phyloP scores from a whole-genome alignment of 2,113 vertebrate genomes.

The Mirza zaza region DNA sequence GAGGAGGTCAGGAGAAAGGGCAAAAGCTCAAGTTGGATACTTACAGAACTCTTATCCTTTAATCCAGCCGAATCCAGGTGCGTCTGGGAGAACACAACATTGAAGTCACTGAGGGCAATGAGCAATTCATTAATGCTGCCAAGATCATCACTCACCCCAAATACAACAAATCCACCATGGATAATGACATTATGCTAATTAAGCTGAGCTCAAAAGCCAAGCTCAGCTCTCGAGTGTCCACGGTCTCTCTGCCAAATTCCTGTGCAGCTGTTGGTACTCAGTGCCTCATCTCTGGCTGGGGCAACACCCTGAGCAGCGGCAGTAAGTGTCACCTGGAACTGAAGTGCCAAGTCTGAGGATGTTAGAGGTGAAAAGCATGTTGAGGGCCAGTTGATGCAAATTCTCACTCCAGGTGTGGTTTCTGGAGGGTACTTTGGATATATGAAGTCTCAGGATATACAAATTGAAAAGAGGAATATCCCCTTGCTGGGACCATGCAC shows the following conservation, averaged over 20 bases:
- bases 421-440: neutral
- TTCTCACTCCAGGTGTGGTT: neutral
- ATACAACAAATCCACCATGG: constrained; percentile 62
- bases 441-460: neutral
- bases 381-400: neutral
- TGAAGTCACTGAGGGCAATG: neutral
- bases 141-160: constrained; percentile 66
- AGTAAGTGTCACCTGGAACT: constrained; percentile 61
- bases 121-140: constrained; percentile 65
- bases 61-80: constrained; percentile 55
- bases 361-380: neutral
- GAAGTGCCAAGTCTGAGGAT: neutral
- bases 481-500: neutral
- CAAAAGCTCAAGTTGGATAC: neutral
- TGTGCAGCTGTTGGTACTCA: constrained; percentile 81
- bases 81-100: constrained; percentile 75
- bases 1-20: fast-evolving
- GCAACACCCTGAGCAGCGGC: constrained; percentile 81
- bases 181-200: constrained; percentile 90
- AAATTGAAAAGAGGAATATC: neutral
- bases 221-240: constrained; percentile 81
- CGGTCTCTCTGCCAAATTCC: constrained; percentile 83
- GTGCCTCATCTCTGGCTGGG: constrained; percentile 88
- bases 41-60: neutral
- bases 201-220: constrained; percentile 82